These are phyloP conservation scores for Emesis furor DNA, from an alignment of 2,888 invertebrate species.

Conservation along the genomic window DNA sequence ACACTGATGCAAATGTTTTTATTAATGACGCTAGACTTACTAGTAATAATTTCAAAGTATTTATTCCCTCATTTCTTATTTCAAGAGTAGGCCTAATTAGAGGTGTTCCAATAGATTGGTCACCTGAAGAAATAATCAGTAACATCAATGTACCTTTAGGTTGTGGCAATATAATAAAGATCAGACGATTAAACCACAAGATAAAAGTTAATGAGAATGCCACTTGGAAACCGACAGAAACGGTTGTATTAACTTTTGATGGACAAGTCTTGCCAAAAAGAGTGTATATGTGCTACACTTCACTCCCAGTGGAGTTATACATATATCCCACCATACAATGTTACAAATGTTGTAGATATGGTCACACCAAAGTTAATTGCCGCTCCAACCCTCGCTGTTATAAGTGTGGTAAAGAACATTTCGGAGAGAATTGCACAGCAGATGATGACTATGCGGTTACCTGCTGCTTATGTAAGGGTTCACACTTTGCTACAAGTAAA, in stretches of 20 bases:
- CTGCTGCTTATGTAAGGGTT: constrained; percentile 5
- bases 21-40: background rate
- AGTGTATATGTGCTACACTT: no score
- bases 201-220: background rate
- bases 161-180: background rate
- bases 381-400: background rate
- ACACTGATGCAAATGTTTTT: background rate
- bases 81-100: background rate
- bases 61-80: background rate
- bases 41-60: background rate
- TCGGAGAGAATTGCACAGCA: constrained; percentile 10
- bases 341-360: background rate
- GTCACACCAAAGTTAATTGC: background rate
- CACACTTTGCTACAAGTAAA: constrained; percentile 5
- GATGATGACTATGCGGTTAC: background rate
- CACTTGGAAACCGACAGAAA: background rate
- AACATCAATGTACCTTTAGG: background rate
- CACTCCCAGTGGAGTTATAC: no score
- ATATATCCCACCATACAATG: no score
- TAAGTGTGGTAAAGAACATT: background rate
- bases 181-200: background rate
- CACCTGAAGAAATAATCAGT: background rate
- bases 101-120: background rate
- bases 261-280: no score
- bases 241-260: background rate